phyloP scores from a whole-genome alignment of 2,113 vertebrate species.

The Strigops habroptila region DNA sequence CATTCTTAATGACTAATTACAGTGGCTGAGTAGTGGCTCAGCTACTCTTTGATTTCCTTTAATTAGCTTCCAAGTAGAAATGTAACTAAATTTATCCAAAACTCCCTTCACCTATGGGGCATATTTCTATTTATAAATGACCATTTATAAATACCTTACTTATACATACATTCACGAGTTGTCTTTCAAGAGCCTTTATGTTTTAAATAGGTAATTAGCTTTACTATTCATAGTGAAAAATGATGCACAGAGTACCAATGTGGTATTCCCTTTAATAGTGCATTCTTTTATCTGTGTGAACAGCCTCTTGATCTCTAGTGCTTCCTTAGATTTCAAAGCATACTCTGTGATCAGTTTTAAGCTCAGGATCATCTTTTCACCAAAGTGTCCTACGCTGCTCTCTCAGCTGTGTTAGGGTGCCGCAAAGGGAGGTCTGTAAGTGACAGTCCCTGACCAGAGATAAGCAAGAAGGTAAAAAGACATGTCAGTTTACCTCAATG shows the following conservation, averaged over 20 bases:
- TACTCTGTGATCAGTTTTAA: neutral
- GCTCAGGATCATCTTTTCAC: neutral
- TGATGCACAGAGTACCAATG: neutral
- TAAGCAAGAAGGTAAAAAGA: neutral
- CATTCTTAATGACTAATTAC: neutral
- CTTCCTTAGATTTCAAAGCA: neutral
- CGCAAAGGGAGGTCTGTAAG: neutral
- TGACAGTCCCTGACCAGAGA: neutral
- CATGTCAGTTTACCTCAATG: neutral
- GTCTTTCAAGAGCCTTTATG: neutral
- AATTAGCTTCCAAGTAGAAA: conserved; percentile 14
- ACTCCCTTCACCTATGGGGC: neutral
- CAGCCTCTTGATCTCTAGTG: neutral
- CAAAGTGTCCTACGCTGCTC: neutral
- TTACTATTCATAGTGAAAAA: neutral
- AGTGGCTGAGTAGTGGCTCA: neutral
- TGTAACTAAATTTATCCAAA: conserved; percentile 10
- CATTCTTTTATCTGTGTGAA: neutral
- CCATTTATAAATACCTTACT: neutral
- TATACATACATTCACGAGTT: neutral
- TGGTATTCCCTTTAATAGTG: neutral
- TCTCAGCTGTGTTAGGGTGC: neutral
- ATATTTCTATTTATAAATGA: conserved; percentile 32
- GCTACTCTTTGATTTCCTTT: conserved; percentile 7
- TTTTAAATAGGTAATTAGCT: neutral